These are phyloP conservation scores for Melikaiella ostensackeni DNA, from an alignment of 2,888 invertebrate species.

Conservation along the genomic window DNA sequence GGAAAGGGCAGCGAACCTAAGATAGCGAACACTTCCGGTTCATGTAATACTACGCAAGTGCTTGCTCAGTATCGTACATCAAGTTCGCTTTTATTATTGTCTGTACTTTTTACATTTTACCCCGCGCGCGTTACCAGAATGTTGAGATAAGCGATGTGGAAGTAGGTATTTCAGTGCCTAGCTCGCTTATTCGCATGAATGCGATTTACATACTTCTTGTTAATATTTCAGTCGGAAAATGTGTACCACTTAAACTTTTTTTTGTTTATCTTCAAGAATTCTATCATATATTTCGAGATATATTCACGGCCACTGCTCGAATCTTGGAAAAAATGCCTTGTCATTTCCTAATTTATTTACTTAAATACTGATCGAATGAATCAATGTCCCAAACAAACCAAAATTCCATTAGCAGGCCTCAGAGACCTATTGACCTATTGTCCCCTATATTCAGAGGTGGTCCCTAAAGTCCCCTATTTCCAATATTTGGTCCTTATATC, in stretches of 20 bases:
- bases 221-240: slow-evolving; percentile 32
- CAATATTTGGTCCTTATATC: too few species aligned
- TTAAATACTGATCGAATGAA: too few species aligned
- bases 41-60: slow-evolving; percentile 66
- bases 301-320: too few species aligned
- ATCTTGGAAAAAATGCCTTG: too few species aligned
- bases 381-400: too few species aligned
- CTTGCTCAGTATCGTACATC: slow-evolving; percentile 56
- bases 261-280: background rate
- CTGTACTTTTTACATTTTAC: slow-evolving; percentile 19
- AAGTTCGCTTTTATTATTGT: slow-evolving; percentile 39
- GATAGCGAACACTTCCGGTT: slow-evolving; percentile 64
- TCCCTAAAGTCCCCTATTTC: too few species aligned
- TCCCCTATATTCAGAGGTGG: too few species aligned
- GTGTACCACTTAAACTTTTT: background rate
- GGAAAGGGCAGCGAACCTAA: slow-evolving; percentile 56
- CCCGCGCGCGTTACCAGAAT: slow-evolving; percentile 22
- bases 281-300: background rate
- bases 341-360: too few species aligned
- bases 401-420: too few species aligned
- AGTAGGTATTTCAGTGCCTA: slow-evolving; percentile 22
- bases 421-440: too few species aligned
- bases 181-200: slow-evolving; percentile 28
- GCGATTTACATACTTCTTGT: slow-evolving; percentile 24
- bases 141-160: slow-evolving; percentile 34